phyloP scores from a whole-genome alignment of 2,888 invertebrate genomes.

The Noctua fimbriata region DNA sequence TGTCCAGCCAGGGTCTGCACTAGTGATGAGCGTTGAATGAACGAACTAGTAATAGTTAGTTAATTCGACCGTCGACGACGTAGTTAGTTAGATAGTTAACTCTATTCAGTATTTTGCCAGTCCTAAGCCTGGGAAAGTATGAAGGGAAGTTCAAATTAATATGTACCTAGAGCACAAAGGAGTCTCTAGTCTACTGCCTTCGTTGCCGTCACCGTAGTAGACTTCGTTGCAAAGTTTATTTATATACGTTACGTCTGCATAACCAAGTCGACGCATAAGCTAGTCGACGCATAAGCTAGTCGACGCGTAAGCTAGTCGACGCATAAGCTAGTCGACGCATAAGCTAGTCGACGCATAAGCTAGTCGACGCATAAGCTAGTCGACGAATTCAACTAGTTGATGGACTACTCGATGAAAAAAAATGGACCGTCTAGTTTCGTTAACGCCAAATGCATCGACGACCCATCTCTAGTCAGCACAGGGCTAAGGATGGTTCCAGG shows the following conservation, averaged over 20 bases:
- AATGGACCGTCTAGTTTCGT: conserved; percentile 4
- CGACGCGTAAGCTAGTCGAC: no score
- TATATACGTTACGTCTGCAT: background rate
- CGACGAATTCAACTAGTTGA: conserved; percentile 12
- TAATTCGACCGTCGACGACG: no score
- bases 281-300: no score
- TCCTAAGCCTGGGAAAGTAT: conserved; percentile 34
- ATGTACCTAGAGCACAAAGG: background rate
- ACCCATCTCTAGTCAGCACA: background rate
- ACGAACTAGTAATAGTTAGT: no score
- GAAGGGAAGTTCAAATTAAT: conserved; percentile 31
- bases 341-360: background rate
- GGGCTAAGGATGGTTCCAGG: no score
- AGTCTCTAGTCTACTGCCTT: background rate
- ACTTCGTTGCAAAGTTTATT: background rate
- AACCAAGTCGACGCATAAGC: background rate
- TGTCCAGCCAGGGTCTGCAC: no score
- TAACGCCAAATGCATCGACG: conserved; percentile 6
- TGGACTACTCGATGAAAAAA: conserved; percentile 9
- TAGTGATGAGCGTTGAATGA: no score
- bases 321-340: background rate
- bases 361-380: background rate
- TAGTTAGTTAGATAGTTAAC: no score
- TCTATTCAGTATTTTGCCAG: background rate
- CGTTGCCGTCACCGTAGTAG: background rate